Base-by-base conservation (phyloP, 2,113 vertebrate genomes). In the Ptilorrhoa leucosticta region DNA sequence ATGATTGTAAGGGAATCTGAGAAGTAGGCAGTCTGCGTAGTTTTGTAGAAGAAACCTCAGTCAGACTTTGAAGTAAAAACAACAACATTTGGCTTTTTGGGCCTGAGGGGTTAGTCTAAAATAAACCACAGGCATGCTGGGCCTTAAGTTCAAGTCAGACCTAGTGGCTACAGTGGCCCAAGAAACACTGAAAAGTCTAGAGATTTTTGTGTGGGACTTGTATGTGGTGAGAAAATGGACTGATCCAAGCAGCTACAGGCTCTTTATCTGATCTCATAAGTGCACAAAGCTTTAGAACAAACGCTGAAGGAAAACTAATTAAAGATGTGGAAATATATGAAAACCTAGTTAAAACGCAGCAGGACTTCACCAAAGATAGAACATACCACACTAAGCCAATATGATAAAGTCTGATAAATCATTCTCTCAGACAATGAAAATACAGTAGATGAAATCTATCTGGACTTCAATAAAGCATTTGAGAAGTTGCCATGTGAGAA, bases 331-430 rank as follows among this genome's bases (percentile, higher is more conserved):
- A 91, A 45, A 58, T 90, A 26, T 77, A 81, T 28, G 31, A 56
- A 90, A 86, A 93, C 18, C 47, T 84, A 61, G 73, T 91, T 93
- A 87, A 91, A 94, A 95, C 70, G 69, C 90, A 89, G 42, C 51
- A 87, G 56, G 75, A 70, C 65, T 66, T 93, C 60, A 65, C 35
- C 42, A 42, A 65, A 80, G 77, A 77, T 7, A 60, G 77, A 91
- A 70, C 18, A n/a, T 33, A 66, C 20, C 82, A 93, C 37, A 66
- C n/a, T 66, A 87, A 93, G 58, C 50, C 78, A 48, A 28, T 57
- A 53, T 81, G 69, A 91, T 82, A 70, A 68, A 58, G 77, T 87
- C 68, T 87, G 77, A 93, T 84, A 91, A 87, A 87, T 81, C 64
- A 45, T 70, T 89, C 90, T 89, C 47, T 91, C 82, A 70, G 48